Percentiles rank a stretch among this genome's conserved stretches.
phyloP scores from a whole-genome alignment of 2,888 invertebrate genomes.

The Dicycla oo region DNA sequence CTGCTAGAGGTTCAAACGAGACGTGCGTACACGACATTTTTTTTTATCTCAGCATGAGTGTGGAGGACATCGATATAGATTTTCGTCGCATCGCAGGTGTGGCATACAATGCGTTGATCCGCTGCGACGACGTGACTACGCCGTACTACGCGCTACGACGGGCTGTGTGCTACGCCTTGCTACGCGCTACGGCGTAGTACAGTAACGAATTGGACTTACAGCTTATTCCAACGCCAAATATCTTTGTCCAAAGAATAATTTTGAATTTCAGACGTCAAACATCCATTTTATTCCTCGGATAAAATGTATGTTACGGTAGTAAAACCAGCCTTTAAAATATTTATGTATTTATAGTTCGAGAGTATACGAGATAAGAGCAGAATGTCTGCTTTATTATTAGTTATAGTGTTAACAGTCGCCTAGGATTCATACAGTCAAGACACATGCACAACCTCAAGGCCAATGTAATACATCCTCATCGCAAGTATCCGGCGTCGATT shows the following conservation, averaged over 20 bases:
- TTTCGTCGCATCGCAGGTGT: too few relatives aligned
- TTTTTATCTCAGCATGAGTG: too few relatives aligned
- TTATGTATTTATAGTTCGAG: not conserved
- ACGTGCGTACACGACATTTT: too few relatives aligned
- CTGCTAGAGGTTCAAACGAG: too few relatives aligned
- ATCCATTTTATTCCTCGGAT: not conserved
- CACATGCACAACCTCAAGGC: conserved; percentile 10
- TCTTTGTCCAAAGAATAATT: not conserved
- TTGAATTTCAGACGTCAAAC: not conserved
- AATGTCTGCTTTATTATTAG: not conserved
- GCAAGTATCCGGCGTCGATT: conserved; percentile 37
- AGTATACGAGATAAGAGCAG: not conserved
- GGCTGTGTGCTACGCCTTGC: not conserved
- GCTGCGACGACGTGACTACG: too few relatives aligned
- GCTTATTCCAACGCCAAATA: not conserved
- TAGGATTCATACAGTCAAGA: conserved; percentile 5
- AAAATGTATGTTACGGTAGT: not conserved
- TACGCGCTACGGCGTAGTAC: not conserved
- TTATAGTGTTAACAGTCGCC: not conserved
- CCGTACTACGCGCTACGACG: not conserved
- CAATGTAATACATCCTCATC: conserved; percentile 31
- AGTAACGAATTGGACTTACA: not conserved
- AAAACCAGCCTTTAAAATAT: not conserved
- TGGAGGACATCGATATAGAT: too few relatives aligned
- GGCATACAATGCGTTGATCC: too few relatives aligned